Base-by-base conservation (phyloP, 1,140 invertebrate genomes). In the Tetraneura akinire region DNA sequence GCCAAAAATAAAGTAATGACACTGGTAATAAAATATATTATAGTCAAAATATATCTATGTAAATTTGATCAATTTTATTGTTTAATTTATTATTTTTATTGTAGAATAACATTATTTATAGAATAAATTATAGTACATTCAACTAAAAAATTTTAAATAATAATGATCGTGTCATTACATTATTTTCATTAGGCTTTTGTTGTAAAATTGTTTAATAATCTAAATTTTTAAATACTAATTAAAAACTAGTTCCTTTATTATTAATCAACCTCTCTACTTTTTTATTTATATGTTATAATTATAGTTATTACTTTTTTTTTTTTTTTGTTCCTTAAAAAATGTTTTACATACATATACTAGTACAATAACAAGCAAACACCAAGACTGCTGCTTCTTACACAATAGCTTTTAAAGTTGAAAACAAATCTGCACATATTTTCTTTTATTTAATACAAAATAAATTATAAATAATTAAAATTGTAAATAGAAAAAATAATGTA, bases 331-430 rank as follows among this genome's bases (percentile, higher is more conserved):
- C 55, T 62, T 78, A n/a, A 21, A 45, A 78, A 78, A 78, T 60
- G 23, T 78, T 18, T 78, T 78, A 57, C 42, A 78, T 47, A 42
- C 21, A 11, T 62, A 8, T 37, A 37, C 32, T 76, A 76, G 55
- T 76, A 76, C 73, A 76, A 76, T 21, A 62, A 78, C 37, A 78
- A 78, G 74, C 74, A 45, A 78, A 78, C 55, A 21, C 53, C 55
- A 78, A 78, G 74, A 78, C 74, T 78, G 74, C 74, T 78, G 74
- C 74, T 78, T 78, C 37, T 29, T 78, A 62, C 18, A 76, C 74
- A 78, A 78, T 78, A 78, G 71, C 45, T 74, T 21, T 62, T 62
- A 16, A 45, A 55, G 47, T 78, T 26, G 18, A 62, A 60, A 78
- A 60, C 14, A 62, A 78, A 62, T 42, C 32, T 78, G 55, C 74